Evolutionary conservation across 2,888 invertebrate species (phyloP), one percentile per base, ranked within the genome.

Genomic region (Meliscaeva auricollis): DNA sequence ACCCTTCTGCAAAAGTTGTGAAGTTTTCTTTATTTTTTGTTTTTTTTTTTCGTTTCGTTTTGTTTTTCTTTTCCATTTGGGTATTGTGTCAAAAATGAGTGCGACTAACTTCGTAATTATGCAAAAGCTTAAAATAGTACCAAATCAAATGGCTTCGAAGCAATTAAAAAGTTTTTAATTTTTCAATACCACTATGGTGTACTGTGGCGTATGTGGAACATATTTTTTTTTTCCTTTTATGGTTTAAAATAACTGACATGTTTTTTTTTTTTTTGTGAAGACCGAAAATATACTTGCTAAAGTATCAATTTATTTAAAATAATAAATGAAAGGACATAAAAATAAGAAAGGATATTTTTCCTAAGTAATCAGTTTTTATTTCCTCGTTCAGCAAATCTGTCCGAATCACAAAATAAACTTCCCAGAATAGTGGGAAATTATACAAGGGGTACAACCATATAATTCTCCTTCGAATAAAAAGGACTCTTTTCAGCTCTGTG

Each of bases 401-500:
- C 32, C 15, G 0, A 46, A 30, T 38, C 35, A n/a, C 9, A 60
- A 72, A 52, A 30, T 13, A 41, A 68, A 77, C 32, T 48, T 64
- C 74, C 78, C 62, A 41, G 15, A 78, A 83, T 74, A 83, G 0
- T 9, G 78, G 83, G 83, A 78, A 56, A 56, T 79, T 78, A 44
- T 2, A 0, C 20, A 35, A 56, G 60, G 60, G 22, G 60, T 13
- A 41, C 8, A 13, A 9, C 22, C n/a, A n/a, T 7, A 0, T 35
- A 5, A n/a, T 60, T 60, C 64, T 35, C 48, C 64, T 32, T 15
- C 11, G 13, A n/a, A 30, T 2, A 15, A 44, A 30, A 20, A 3
- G 17, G 11, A 22, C 15, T 17, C 1, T n/a, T 41, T 22, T 44
- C 8, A n/a, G 8, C 13, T 32, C 2, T 8, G 11, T 13, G 15